Evolutionary conservation across 2,888 invertebrate species (phyloP).

Genomic region (Drosophila kanekoi): DNA sequence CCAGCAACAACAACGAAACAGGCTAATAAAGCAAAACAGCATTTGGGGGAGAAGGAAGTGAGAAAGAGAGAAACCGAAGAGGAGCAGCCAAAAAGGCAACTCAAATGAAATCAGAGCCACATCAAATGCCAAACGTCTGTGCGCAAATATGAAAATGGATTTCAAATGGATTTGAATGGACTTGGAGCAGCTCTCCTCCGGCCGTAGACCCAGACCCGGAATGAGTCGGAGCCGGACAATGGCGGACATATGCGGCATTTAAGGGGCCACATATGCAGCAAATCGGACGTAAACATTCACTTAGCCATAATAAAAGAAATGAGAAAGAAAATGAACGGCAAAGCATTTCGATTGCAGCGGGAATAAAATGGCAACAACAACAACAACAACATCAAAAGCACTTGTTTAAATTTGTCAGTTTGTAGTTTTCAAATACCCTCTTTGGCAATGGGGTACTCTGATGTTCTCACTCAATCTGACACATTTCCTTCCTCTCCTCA

Average conservation of each 20-base stretch:
- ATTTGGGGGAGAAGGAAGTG: background rate
- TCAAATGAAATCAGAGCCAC: slow-evolving; percentile 67
- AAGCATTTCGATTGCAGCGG: slow-evolving; percentile 58
- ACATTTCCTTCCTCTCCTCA: too few species aligned
- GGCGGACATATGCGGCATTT: slow-evolving; percentile 5
- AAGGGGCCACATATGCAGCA: slow-evolving; percentile 38
- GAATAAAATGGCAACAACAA: slow-evolving; percentile 5
- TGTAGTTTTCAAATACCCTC: slow-evolving; percentile 9
- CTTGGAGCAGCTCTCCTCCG: slow-evolving; percentile 3
- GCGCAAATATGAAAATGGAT: slow-evolving; percentile 60
- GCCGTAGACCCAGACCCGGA: background rate
- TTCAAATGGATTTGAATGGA: slow-evolving; percentile 38
- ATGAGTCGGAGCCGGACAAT: slow-evolving; percentile 21
- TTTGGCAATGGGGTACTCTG: background rate
- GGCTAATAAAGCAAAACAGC: slow-evolving; percentile 56
- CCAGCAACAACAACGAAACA: slow-evolving; percentile 32
- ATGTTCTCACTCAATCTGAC: background rate
- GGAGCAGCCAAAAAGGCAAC: slow-evolving; percentile 32
- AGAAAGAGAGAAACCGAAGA: background rate
- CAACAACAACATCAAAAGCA: background rate
- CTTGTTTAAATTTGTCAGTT: slow-evolving; percentile 38
- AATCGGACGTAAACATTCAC: slow-evolving; percentile 66
- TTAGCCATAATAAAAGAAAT: slow-evolving; percentile 66
- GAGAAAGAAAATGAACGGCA: slow-evolving; percentile 56
- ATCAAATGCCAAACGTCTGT: slow-evolving; percentile 53